Percentiles rank a stretch among this genome's conserved stretches.
These are phyloP conservation scores for Anguilla japonica DNA, from an alignment of 2,113 vertebrate genomes.

Conservation along the genomic window DNA sequence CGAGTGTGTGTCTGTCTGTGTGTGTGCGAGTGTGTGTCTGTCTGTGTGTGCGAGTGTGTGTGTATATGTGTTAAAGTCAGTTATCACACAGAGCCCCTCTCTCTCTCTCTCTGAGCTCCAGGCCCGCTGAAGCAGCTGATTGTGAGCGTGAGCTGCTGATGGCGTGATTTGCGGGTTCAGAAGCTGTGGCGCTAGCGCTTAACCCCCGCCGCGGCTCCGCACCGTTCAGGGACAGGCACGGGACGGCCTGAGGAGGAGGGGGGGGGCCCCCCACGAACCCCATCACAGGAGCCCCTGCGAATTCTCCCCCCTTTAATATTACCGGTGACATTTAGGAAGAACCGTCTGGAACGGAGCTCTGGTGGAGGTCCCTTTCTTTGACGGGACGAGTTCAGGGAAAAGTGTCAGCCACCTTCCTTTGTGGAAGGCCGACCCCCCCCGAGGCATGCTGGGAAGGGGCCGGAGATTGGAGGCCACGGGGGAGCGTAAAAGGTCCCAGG, in stretches of 20 bases:
- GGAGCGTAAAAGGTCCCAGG: constrained; percentile 54
- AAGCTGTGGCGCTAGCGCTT: background rate
- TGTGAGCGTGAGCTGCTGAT: background rate
- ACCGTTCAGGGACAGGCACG: background rate
- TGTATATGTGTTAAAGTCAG: background rate
- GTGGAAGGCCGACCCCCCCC: background rate
- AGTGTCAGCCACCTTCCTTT: constrained; percentile 31
- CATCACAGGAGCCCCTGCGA: background rate
- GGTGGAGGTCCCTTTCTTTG: constrained; percentile 26
- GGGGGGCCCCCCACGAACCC: background rate
- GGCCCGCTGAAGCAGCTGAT: background rate
- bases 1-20: no score
- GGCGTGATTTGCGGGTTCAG: background rate
- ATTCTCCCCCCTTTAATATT: constrained; percentile 29
- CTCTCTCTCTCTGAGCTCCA: background rate
- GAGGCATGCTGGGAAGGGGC: constrained; percentile 44
- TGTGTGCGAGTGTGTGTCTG: no score
- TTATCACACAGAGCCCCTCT: no score
- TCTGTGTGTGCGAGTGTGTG: no score
- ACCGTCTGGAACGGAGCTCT: background rate
- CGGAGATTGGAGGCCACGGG: constrained; percentile 71
- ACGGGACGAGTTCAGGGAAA: constrained; percentile 31
- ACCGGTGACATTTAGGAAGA: constrained; percentile 36
- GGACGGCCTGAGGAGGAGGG: background rate
- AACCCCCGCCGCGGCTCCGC: background rate